Evolutionary conservation across 2,888 invertebrate species (phyloP).

Genomic region (Drosophila meridiana): DNA sequence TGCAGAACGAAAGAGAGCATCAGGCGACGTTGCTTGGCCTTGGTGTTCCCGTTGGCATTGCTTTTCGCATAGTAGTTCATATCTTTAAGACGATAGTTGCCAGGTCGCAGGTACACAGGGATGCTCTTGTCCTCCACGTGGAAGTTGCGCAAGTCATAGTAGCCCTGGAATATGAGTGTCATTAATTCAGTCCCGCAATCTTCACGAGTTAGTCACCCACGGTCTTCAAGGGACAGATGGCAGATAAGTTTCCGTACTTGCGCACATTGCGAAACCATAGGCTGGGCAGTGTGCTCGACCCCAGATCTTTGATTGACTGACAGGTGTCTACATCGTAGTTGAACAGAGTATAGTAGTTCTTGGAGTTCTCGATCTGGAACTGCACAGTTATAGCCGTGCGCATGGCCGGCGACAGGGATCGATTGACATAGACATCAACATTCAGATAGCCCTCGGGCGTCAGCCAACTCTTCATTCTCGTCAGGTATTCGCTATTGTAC

Average conservation of each 20-base stretch:
- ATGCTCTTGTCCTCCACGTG: constrained; percentile 55
- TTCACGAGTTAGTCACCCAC: constrained; percentile 40
- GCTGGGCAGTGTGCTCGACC: constrained; percentile 28
- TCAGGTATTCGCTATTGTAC: constrained; percentile 26
- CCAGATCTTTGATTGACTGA: constrained; percentile 32
- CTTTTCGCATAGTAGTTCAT: constrained; percentile 35
- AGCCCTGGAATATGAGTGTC: constrained; percentile 25
- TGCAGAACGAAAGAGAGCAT: constrained; percentile 44
- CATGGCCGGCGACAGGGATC: constrained; percentile 18
- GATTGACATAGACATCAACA: constrained; percentile 37
- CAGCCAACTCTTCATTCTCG: constrained; percentile 41
- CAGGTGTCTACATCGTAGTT: constrained; percentile 64
- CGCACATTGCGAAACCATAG: constrained; percentile 56
- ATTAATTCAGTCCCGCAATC: neutral
- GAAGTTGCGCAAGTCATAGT: constrained; percentile 51
- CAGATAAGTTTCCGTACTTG: constrained; percentile 50
- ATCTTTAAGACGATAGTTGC: constrained; percentile 48
- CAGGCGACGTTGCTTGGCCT: constrained; percentile 39
- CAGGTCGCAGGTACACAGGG: constrained; percentile 51
- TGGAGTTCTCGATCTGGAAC: constrained; percentile 29
- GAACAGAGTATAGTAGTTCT: constrained; percentile 46
- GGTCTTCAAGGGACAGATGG: constrained; percentile 53
- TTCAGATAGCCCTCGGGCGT: constrained; percentile 22
- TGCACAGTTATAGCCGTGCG: constrained; percentile 45
- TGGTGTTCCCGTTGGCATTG: constrained; percentile 11